phyloP scores from a whole-genome alignment of 1,140 invertebrate species.

The Papilio machaon region DNA sequence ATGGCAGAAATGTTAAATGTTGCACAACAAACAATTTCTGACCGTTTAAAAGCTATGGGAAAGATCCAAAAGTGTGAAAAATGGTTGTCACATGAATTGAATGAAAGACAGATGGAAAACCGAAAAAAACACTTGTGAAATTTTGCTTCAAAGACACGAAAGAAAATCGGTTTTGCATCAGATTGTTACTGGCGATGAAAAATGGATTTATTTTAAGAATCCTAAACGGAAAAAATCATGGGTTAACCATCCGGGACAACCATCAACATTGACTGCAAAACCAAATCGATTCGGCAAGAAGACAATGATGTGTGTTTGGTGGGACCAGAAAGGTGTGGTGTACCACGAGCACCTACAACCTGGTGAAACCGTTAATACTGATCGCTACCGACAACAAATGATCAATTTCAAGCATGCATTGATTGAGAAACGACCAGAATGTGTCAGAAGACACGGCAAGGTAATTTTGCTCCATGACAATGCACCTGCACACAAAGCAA shows the following conservation, averaged over 20 bases:
- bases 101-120: too few relatives aligned
- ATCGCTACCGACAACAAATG: conserved; percentile 10
- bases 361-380: neutral
- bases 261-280: neutral
- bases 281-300: neutral
- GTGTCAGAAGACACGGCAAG: neutral
- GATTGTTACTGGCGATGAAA: too few relatives aligned
- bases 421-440: neutral
- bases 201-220: neutral
- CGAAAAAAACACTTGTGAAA: too few relatives aligned
- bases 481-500: neutral
- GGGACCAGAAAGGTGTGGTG: neutral
- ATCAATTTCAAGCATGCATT: neutral
- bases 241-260: neutral
- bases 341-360: neutral
- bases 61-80: too few relatives aligned
- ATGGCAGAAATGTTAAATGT: too few relatives aligned
- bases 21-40: too few relatives aligned
- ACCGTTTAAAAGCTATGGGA: too few relatives aligned
- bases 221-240: neutral
- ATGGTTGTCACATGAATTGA: too few relatives aligned
- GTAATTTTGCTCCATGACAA: neutral
- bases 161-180: too few relatives aligned
- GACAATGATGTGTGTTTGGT: conserved; percentile 10
- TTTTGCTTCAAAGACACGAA: too few relatives aligned